Evolutionary conservation across 92 coral and sea anemone genomes (phyloP).

Genomic region (Porites lobata): DNA sequence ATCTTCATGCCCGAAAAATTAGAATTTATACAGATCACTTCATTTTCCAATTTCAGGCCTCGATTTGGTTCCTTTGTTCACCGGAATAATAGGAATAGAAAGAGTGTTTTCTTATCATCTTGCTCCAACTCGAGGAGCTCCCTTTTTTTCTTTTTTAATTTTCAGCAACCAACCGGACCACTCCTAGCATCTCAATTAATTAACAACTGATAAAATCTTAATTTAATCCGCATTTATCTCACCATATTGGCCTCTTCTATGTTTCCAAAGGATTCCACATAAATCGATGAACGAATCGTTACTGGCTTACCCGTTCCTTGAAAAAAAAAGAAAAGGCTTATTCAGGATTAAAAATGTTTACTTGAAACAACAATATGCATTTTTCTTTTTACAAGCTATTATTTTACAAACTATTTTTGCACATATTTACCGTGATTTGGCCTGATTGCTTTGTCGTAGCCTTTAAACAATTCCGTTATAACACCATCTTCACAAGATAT

Average conservation of each 20-base stretch:
- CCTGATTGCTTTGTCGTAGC: constrained; percentile 22
- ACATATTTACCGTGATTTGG: constrained; percentile 14
- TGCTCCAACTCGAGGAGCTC: too few species aligned
- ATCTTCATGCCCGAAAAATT: too few species aligned
- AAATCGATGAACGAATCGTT: constrained; percentile 45
- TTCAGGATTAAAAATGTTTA: neutral
- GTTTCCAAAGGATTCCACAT: constrained; percentile 85
- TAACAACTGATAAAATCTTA: neutral
- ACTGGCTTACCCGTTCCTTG: constrained; percentile 19
- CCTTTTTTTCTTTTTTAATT: too few species aligned
- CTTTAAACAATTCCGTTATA: neutral
- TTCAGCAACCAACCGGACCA: too few species aligned
- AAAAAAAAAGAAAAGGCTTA: neutral
- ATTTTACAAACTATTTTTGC: too few species aligned
- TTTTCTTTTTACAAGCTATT: neutral
- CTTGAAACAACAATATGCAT: too few species aligned
- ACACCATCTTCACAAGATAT: neutral
- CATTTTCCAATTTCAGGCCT: too few species aligned
- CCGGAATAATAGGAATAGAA: too few species aligned
- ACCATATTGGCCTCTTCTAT: constrained; percentile 93
- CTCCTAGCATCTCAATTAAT: neutral
- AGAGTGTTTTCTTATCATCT: too few species aligned
- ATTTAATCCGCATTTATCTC: neutral
- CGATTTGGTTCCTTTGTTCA: too few species aligned
- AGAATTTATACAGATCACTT: too few species aligned